Percentiles rank a stretch among this genome's conserved stretches.
phyloP scores from a whole-genome alignment of 2,113 vertebrate genomes.

The Heterotis niloticus region DNA sequence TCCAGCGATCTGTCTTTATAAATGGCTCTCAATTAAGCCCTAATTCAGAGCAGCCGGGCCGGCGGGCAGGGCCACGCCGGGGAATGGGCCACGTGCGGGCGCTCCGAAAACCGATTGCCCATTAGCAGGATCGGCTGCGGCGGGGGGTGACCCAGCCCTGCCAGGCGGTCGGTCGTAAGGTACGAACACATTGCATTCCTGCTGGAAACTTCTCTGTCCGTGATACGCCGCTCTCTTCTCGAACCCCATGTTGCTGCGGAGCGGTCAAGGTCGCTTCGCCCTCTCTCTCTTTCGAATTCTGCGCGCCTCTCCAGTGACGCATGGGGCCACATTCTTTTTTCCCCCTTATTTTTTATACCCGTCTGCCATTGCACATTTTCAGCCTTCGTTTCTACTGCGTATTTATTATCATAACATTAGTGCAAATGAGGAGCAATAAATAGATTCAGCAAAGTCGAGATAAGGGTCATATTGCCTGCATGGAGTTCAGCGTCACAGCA shows the following conservation, averaged over 20 bases:
- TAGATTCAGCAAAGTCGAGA: not conserved
- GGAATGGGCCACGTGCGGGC: not conserved
- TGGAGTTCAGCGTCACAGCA: not conserved
- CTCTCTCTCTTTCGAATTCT: not conserved
- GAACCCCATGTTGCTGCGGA: not conserved
- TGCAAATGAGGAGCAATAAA: not conserved
- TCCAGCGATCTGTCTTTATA: conserved; percentile 25
- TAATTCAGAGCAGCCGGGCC: conserved; percentile 23
- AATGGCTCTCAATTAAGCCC: conserved; percentile 30
- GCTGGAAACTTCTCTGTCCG: not conserved
- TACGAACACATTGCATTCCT: not conserved
- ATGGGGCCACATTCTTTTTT: too few species aligned
- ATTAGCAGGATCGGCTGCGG: conserved; percentile 20
- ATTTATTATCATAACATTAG: conserved; percentile 10
- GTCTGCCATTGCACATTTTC: not conserved
- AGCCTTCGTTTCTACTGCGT: not conserved
- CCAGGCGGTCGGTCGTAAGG: too few species aligned
- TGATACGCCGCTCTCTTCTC: not conserved
- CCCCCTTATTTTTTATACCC: too few species aligned
- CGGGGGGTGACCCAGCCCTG: not conserved
- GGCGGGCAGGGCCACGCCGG: conserved; percentile 20
- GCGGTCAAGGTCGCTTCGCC: conserved; percentile 16
- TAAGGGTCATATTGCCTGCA: not conserved
- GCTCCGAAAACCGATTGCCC: conserved; percentile 22
- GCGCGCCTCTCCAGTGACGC: too few species aligned